Conservation (phyloP, 2,888 invertebrate genomes). For the Aelia acuminata region DNA sequence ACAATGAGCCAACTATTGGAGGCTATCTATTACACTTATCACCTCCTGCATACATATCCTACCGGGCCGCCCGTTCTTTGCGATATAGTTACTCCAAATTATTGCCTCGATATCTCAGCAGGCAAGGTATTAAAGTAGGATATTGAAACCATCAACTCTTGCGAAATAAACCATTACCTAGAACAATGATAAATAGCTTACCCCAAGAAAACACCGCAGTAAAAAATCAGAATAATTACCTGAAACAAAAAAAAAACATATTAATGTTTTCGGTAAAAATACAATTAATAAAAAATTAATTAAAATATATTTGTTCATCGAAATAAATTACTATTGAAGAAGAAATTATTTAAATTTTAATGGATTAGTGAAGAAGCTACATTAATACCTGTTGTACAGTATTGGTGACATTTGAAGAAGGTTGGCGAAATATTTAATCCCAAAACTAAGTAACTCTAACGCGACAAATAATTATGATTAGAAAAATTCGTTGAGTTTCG, state of each 20-base stretch:
- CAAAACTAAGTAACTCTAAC: no score
- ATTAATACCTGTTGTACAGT: no score
- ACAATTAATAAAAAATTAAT: no score
- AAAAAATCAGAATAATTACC: not conserved
- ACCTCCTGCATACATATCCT: not conserved
- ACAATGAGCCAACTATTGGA: not conserved
- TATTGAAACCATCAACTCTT: slow-evolving; percentile 4
- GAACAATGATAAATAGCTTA: not conserved
- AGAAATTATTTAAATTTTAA: no score
- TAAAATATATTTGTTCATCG: no score
- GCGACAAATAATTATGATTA: no score
- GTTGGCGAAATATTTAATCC: no score
- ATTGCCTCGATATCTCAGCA: not conserved
- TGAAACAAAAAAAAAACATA: not conserved
- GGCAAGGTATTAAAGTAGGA: slow-evolving; percentile 14
- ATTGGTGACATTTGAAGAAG: no score
- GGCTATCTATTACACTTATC: not conserved
- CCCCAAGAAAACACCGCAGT: not conserved
- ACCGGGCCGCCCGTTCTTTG: not conserved
- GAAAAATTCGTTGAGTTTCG: no score
- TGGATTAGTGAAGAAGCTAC: no score
- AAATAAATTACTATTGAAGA: no score
- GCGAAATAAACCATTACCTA: slow-evolving; percentile 1
- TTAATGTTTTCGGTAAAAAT: not conserved
- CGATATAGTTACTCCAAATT: not conserved